These are phyloP conservation scores for Etheostoma cragini DNA, from an alignment of 2,113 vertebrate genomes.

Conservation along the genomic window DNA sequence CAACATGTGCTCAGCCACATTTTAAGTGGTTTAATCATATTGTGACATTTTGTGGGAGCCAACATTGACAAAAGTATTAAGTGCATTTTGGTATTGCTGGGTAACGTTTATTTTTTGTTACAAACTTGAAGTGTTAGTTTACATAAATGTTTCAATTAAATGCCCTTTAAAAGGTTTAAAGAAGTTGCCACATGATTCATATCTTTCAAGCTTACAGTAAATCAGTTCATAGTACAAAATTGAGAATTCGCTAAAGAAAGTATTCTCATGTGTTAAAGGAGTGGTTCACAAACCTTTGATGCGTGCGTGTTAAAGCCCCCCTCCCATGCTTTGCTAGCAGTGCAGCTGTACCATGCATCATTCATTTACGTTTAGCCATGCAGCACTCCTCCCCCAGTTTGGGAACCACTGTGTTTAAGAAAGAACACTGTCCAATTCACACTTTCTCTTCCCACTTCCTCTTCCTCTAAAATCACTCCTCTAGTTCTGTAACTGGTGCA, in stretches of 20 bases:
- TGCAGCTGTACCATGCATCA: too few relatives aligned
- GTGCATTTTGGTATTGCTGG: slow-evolving; percentile 45
- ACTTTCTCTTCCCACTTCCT: background rate
- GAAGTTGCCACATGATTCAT: background rate
- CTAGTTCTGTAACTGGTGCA: slow-evolving; percentile 9
- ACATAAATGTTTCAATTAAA: slow-evolving; percentile 58
- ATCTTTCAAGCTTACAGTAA: background rate
- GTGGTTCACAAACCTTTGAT: too few relatives aligned
- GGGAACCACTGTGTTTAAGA: background rate
- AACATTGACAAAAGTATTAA: slow-evolving; percentile 38
- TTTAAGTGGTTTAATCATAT: slow-evolving; percentile 24
- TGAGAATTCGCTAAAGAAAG: background rate
- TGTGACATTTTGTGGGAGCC: slow-evolving; percentile 31
- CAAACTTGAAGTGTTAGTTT: slow-evolving; percentile 42
- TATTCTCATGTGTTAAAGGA: background rate
- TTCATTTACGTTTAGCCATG: too few relatives aligned
- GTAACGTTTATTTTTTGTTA: slow-evolving; percentile 62
- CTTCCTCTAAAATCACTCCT: slow-evolving; percentile 32
- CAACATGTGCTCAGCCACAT: slow-evolving; percentile 14
- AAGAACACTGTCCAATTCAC: background rate
- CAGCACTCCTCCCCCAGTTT: too few relatives aligned
- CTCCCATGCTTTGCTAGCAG: too few relatives aligned
- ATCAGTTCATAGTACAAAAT: background rate
- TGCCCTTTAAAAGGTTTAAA: slow-evolving; percentile 32
- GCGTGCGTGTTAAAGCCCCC: too few relatives aligned